These are phyloP conservation scores for Platorchestia sp. DNA, from an alignment of 1,140 invertebrate species.

Conservation along the genomic window DNA sequence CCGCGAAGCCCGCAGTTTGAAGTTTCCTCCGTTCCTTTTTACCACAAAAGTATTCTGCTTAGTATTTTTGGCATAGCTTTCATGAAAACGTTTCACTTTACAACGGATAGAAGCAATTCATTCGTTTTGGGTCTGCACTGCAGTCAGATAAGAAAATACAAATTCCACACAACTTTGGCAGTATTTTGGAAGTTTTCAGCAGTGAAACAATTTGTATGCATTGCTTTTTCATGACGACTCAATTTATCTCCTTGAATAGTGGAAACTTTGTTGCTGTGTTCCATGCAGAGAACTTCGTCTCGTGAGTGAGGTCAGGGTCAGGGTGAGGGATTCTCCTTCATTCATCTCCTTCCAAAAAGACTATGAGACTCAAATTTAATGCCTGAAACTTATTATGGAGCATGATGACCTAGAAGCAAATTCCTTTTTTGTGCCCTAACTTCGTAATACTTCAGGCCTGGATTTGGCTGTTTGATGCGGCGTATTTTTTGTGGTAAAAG, in stretches of 20 bases:
- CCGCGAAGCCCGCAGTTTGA: too few species aligned
- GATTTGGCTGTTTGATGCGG: neutral
- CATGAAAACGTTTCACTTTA: neutral
- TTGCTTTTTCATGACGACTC: neutral
- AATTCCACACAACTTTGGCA: neutral
- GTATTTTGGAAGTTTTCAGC: neutral
- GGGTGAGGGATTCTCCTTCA: neutral
- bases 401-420: neutral
- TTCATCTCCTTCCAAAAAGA: neutral
- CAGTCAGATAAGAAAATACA: neutral
- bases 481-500: neutral
- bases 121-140: neutral
- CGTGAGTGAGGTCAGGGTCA: neutral
- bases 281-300: neutral
- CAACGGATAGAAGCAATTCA: neutral
- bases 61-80: neutral
- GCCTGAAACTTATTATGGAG: neutral
- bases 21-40: too few species aligned
- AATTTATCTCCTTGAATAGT: neutral
- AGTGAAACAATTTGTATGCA: neutral
- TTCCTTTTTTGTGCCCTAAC: neutral
- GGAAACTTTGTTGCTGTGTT: neutral
- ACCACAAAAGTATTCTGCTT: neutral
- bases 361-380: neutral
- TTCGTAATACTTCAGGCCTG: neutral